Conservation (phyloP, 2,797 vertebrate genomes). For the Melopsittacus undulatus region DNA sequence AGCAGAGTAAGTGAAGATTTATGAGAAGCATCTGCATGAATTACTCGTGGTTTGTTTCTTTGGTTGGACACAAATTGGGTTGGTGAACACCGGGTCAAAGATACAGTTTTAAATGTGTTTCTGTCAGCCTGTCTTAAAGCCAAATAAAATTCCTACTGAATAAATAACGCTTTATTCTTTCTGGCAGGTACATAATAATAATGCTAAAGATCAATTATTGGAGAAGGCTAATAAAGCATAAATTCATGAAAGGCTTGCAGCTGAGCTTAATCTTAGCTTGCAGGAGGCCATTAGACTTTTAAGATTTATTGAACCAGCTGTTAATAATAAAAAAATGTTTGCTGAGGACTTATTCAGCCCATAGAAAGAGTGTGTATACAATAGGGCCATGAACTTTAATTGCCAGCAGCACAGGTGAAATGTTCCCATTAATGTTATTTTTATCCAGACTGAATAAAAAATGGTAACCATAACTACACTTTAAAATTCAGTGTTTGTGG, state of each 20-base stretch:
- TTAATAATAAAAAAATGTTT: constrained; percentile 39
- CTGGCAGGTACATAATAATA: constrained; percentile 33
- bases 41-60: background rate
- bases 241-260: constrained; percentile 26
- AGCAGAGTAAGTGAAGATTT: background rate
- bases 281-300: constrained; percentile 27
- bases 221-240: constrained; percentile 36
- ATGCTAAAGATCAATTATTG: constrained; percentile 46
- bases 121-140: background rate
- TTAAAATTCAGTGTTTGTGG: background rate
- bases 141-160: constrained; percentile 26
- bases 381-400: background rate
- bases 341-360: background rate
- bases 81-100: background rate
- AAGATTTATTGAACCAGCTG: constrained; percentile 44
- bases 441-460: background rate
- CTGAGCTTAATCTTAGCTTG: constrained; percentile 46
- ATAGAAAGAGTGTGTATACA: background rate
- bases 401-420: constrained; percentile 12
- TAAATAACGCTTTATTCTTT: background rate
- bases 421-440: background rate
- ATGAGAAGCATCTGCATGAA: background rate
- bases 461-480: background rate
- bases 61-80: background rate
- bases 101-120: background rate